Conservation (phyloP, 1,140 invertebrate genomes). For the Leptinotarsa undecemlineata region DNA sequence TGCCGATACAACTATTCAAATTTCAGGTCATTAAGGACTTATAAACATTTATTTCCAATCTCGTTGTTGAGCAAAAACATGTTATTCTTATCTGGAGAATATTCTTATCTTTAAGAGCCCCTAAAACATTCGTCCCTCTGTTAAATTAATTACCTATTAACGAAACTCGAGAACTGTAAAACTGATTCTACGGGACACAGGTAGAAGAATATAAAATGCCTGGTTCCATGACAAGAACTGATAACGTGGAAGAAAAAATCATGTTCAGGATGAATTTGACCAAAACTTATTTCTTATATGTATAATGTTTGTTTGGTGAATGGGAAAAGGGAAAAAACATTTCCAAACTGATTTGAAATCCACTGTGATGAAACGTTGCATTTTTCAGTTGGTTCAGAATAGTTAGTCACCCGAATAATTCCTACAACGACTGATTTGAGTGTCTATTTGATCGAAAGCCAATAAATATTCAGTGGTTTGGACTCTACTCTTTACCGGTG, state of each 20-base stretch:
- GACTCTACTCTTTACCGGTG: too few species aligned
- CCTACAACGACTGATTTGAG: too few species aligned
- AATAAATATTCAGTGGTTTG: too few species aligned
- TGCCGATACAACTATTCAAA: conserved; percentile 11
- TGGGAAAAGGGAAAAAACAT: background rate
- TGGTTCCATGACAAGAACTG: conserved; percentile 7
- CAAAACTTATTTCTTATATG: conserved; percentile 12
- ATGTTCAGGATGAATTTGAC: conserved; percentile 15
- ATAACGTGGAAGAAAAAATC: conserved; percentile 15
- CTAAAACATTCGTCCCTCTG: conserved; percentile 30
- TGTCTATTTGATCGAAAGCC: too few species aligned
- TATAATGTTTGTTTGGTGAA: background rate
- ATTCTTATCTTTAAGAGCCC: conserved; percentile 28
- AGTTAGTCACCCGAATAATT: too few species aligned
- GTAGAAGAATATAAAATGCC: conserved; percentile 21
- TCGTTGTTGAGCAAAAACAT: conserved; percentile 28
- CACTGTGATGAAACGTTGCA: too few species aligned
- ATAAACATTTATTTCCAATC: conserved; percentile 25
- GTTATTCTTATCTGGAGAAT: conserved; percentile 23
- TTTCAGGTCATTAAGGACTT: conserved; percentile 22
- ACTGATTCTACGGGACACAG: conserved; percentile 23
- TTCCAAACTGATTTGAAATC: background rate
- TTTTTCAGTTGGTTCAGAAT: too few species aligned
- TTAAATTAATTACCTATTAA: conserved; percentile 33
- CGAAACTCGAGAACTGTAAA: conserved; percentile 30